phyloP scores from a whole-genome alignment of 2,113 vertebrate genomes.

The Hoplias malabaricus region DNA sequence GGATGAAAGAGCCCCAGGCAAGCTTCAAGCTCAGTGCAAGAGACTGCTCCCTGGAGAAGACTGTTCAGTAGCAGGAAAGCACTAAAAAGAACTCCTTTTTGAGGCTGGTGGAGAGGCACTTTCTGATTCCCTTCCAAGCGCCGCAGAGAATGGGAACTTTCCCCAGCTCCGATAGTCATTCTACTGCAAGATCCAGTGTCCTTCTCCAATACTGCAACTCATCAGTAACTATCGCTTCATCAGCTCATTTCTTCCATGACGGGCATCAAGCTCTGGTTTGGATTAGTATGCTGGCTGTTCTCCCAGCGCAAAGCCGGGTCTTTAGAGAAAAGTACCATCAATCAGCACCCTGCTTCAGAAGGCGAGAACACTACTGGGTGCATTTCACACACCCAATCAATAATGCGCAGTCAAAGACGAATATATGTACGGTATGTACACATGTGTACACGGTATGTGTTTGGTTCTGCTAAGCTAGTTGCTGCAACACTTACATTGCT shows the following conservation, averaged over 20 bases:
- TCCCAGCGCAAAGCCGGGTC: conserved; percentile 34
- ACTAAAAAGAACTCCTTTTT: not conserved
- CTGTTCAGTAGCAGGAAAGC: not conserved
- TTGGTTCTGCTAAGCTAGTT: no score
- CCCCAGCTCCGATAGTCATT: not conserved
- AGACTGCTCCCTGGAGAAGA: not conserved
- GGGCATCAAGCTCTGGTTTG: conserved; percentile 51
- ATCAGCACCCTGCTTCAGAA: conserved; percentile 13
- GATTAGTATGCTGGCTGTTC: conserved; percentile 47
- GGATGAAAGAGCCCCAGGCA: not conserved
- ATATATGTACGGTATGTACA: not conserved
- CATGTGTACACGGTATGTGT: not conserved
- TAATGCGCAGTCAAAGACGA: not conserved
- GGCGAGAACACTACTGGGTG: not conserved
- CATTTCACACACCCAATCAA: conserved; percentile 21
- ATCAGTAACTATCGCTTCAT: conserved; percentile 62
- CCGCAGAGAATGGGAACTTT: not conserved
- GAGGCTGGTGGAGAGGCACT: not conserved
- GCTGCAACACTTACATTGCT: not conserved
- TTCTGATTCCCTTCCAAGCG: conserved; percentile 10
- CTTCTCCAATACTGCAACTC: conserved; percentile 40
- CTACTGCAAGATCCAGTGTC: not conserved
- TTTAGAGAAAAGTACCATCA: conserved; percentile 22
- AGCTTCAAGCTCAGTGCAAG: not conserved
- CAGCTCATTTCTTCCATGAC: conserved; percentile 61